Conservation (phyloP, 30 jellyfish, hydroid and myxozoan species). For the Hydra vulgaris region DNA sequence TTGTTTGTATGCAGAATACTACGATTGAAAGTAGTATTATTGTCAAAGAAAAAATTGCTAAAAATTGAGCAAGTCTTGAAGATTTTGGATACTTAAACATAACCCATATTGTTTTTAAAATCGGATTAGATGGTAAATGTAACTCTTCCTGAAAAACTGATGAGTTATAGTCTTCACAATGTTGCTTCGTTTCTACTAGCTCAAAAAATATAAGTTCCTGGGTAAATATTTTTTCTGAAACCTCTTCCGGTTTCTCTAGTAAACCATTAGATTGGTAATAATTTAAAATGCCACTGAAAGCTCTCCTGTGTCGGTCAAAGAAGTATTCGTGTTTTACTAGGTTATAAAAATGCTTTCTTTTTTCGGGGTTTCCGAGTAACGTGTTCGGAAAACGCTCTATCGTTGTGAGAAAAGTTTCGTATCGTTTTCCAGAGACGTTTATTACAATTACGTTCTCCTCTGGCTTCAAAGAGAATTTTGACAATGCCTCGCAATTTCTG, state of each 20-base stretch:
- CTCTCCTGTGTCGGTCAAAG: slow-evolving; percentile 76
- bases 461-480: too few species aligned
- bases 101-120: slow-evolving; percentile 49
- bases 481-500: too few species aligned
- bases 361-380: slow-evolving; percentile 77
- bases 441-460: too few species aligned
- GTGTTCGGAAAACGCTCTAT: slow-evolving; percentile 78
- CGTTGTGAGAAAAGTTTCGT: slow-evolving; percentile 67
- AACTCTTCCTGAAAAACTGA: slow-evolving; percentile 28
- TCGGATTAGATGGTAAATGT: slow-evolving; percentile 36
- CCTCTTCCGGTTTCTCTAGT: slow-evolving; percentile 66
- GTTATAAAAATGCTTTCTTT: slow-evolving; percentile 52
- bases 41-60: slow-evolving; percentile 68
- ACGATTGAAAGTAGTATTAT: slow-evolving; percentile 71
- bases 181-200: slow-evolving; percentile 54
- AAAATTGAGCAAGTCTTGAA: slow-evolving; percentile 36
- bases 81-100: slow-evolving; percentile 77
- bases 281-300: slow-evolving; percentile 69
- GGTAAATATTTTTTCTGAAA: slow-evolving; percentile 70
- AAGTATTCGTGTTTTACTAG: slow-evolving; percentile 64
- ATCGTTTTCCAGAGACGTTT: slow-evolving; percentile 76
- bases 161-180: slow-evolving; percentile 23
- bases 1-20: slow-evolving; percentile 72
- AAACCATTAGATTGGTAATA: slow-evolving; percentile 77
- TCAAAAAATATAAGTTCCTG: slow-evolving; percentile 87